Conservation (phyloP, 2,113 vertebrate species). For the Synchiropus splendidus region DNA sequence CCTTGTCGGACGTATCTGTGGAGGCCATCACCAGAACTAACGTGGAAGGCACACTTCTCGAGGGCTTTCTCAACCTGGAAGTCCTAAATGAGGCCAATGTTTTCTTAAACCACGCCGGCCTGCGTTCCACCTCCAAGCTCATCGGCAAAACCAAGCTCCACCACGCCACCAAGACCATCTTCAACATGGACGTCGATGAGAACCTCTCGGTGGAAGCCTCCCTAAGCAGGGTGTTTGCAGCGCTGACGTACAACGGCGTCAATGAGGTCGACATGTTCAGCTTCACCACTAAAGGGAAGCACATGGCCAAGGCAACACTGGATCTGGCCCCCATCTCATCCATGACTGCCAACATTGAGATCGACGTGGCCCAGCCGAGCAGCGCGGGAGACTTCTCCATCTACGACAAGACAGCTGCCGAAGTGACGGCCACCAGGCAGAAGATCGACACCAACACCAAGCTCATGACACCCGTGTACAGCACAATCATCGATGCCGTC, state of each 20-base stretch:
- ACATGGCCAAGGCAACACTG: constrained; percentile 66
- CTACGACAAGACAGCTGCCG: constrained; percentile 58
- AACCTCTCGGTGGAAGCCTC: constrained; percentile 73
- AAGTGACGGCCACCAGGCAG: constrained; percentile 63
- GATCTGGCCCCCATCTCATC: constrained; percentile 68
- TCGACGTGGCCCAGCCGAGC: constrained; percentile 69
- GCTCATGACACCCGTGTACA: constrained; percentile 77
- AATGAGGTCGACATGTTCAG: constrained; percentile 50
- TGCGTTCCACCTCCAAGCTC: constrained; percentile 69
- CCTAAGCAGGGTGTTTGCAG: constrained; percentile 61
- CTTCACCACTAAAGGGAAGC: constrained; percentile 64
- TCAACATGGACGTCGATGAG: constrained; percentile 70
- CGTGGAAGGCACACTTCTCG: constrained; percentile 65
- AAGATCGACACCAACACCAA: constrained; percentile 63
- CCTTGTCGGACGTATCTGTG: constrained; percentile 68
- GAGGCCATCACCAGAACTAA: constrained; percentile 65
- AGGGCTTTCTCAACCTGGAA: constrained; percentile 63
- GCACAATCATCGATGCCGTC: constrained; percentile 59
- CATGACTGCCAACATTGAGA: constrained; percentile 64
- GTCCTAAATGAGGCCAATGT: constrained; percentile 65
- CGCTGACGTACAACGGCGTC: constrained; percentile 67
- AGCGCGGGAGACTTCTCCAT: constrained; percentile 58
- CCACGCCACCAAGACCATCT: constrained; percentile 48
- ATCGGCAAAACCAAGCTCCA: constrained; percentile 60
- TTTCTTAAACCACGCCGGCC: constrained; percentile 70